Evolutionary conservation across 2,888 invertebrate species (phyloP).

Genomic region (Polydesmus complanatus): DNA sequence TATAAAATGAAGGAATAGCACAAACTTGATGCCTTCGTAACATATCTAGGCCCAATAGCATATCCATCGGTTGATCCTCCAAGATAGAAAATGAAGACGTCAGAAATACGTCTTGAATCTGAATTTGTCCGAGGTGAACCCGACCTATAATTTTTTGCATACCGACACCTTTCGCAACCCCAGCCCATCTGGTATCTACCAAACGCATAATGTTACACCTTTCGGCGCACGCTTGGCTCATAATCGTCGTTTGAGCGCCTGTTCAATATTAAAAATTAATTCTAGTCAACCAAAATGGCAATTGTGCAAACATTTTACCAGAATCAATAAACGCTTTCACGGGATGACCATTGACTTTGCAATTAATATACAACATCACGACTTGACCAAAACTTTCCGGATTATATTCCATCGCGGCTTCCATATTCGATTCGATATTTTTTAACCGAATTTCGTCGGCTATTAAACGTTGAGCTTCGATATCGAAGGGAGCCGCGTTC

Average conservation of each 20-base stretch:
- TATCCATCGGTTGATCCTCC: constrained; percentile 95
- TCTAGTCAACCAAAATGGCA: not conserved
- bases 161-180: constrained; percentile 94
- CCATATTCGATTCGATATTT: constrained; percentile 96
- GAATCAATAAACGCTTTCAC: constrained; percentile 99
- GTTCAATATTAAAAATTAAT: not conserved
- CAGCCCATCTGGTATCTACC: constrained; percentile 79
- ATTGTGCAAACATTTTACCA: constrained; percentile 36
- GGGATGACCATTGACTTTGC: constrained; percentile 88
- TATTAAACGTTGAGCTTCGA: constrained; percentile 84
- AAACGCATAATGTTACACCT: constrained; percentile 34
- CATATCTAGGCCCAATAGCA: constrained; percentile 95
- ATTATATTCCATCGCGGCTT: constrained; percentile 95
- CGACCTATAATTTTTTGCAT: constrained; percentile 89
- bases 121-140: constrained; percentile 90
- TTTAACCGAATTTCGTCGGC: constrained; percentile 80
- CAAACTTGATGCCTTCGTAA: constrained; percentile 77
- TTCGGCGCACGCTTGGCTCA: constrained; percentile 83
- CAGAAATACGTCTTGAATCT: constrained; percentile 83
- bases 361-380: constrained; percentile 93
- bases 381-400: constrained; percentile 97
- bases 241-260: constrained; percentile 93
- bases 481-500: constrained; percentile 88
- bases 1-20: not conserved
- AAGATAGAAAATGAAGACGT: constrained; percentile 93